phyloP scores from a whole-genome alignment of 2,888 invertebrate species.

The Microdon myrmicae region DNA sequence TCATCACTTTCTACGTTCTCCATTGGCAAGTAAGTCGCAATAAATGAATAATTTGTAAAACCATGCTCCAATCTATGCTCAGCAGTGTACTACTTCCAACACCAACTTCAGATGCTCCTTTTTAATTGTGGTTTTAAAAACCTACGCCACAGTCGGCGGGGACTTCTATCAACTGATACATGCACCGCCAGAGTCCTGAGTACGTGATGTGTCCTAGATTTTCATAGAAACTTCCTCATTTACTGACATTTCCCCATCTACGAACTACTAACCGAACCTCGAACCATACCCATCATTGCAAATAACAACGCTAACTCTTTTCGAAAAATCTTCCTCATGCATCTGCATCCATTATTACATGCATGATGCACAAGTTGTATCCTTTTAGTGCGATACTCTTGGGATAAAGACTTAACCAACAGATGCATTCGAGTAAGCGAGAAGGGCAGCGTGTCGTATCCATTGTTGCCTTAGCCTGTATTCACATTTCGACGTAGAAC shows the following conservation, averaged over 20 bases:
- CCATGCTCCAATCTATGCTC: too few species aligned
- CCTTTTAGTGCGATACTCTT: conserved; percentile 7
- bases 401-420: too few species aligned
- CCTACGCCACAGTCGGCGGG: conserved; percentile 24
- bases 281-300: conserved; percentile 21
- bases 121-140: conserved; percentile 43
- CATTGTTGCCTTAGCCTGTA: conserved; percentile 9
- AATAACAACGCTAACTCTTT: conserved; percentile 28
- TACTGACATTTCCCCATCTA: conserved; percentile 1
- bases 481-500: background rate
- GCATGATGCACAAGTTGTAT: conserved; percentile 32
- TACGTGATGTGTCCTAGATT: conserved; percentile 44
- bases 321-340: conserved; percentile 7
- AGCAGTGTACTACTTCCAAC: too few species aligned
- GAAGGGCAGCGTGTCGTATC: too few species aligned
- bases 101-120: conserved; percentile 24
- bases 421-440: too few species aligned
- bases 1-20: too few species aligned
- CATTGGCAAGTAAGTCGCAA: too few species aligned
- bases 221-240: conserved; percentile 21
- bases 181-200: conserved; percentile 48
- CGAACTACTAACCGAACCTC: background rate
- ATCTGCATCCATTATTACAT: conserved; percentile 33
- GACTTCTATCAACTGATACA: conserved; percentile 37
- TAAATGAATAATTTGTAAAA: too few species aligned